A percentile compares a stretch with the other conserved stretches of the same genome.
Evolutionary conservation across 1,140 invertebrate genomes (phyloP).

Genomic region (Orius insidiosus): DNA sequence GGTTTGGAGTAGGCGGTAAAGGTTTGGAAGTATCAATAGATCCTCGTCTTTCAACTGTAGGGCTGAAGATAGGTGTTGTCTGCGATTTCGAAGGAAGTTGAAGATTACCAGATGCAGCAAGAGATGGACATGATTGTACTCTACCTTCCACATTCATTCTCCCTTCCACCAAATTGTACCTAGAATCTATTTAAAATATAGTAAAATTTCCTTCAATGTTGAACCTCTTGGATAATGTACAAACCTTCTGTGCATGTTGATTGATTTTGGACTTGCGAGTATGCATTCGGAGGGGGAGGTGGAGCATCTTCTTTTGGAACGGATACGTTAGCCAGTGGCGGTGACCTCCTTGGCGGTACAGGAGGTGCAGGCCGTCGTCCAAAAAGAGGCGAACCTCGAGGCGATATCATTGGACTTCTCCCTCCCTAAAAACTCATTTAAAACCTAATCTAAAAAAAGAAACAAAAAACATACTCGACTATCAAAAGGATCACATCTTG

Average conservation of each 20-base stretch:
- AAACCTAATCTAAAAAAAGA: slow-evolving; percentile 9
- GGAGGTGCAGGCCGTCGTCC: slow-evolving; percentile 15
- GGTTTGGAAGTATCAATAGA: no score
- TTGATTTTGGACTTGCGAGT: no score
- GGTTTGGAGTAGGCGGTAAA: slow-evolving; percentile 21
- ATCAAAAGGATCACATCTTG: slow-evolving; percentile 29
- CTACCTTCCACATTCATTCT: slow-evolving; percentile 15
- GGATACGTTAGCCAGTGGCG: slow-evolving; percentile 20
- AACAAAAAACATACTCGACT: slow-evolving; percentile 25
- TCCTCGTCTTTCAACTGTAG: slow-evolving; percentile 12
- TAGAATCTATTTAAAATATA: neutral
- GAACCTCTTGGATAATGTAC: neutral
- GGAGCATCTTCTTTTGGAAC: slow-evolving; percentile 34
- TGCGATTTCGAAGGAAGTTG: slow-evolving; percentile 19
- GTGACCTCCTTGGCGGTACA: slow-evolving; percentile 12
- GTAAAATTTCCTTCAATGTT: neutral
- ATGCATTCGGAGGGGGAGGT: slow-evolving; percentile 24
- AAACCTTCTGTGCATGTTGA: no score
- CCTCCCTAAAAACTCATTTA: slow-evolving; percentile 17
- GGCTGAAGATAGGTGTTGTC: slow-evolving; percentile 20
- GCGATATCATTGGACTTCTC: slow-evolving; percentile 39
- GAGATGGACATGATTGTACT: slow-evolving; percentile 22
- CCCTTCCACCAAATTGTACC: slow-evolving; percentile 20
- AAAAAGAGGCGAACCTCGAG: slow-evolving; percentile 29
- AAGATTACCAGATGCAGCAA: slow-evolving; percentile 7